Conservation (phyloP, 2,888 invertebrate genomes). For the Dascillus cervinus region DNA sequence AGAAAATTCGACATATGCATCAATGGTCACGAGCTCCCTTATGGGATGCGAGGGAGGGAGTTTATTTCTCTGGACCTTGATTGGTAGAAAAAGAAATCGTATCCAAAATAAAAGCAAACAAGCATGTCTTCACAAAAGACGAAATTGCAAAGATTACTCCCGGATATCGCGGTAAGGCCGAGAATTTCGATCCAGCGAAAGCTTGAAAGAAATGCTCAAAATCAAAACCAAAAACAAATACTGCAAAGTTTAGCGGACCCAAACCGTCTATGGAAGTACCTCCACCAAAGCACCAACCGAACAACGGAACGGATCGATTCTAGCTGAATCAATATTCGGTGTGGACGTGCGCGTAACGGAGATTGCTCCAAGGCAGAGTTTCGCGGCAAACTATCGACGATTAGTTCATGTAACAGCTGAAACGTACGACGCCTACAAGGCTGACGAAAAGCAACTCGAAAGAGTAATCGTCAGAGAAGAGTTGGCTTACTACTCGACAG, state of each 20-base stretch:
- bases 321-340: conserved; percentile 1
- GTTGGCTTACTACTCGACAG: conserved; percentile 23
- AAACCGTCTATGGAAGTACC: neutral
- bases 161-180: conserved; percentile 4
- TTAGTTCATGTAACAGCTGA: no score
- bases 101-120: no score
- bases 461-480: conserved; percentile 20
- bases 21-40: no score
- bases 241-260: neutral
- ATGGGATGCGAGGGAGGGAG: no score
- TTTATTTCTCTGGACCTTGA: no score
- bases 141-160: conserved; percentile 6
- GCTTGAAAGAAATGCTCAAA: conserved; percentile 6
- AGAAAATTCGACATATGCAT: no score
- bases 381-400: neutral
- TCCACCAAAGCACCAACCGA: conserved; percentile 1
- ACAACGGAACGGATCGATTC: neutral
- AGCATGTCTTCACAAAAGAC: no score
- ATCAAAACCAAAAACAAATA: no score
- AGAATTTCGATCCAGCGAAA: conserved; percentile 6
- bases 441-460: no score
- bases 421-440: no score
- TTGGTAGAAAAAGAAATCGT: no score
- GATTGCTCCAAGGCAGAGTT: conserved; percentile 2
- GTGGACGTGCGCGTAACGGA: conserved; percentile 1